Evolutionary conservation across 2,888 invertebrate genomes (phyloP), one percentile per base, ranked within the genome.

Genomic region (Pherbina coryleti): DNA sequence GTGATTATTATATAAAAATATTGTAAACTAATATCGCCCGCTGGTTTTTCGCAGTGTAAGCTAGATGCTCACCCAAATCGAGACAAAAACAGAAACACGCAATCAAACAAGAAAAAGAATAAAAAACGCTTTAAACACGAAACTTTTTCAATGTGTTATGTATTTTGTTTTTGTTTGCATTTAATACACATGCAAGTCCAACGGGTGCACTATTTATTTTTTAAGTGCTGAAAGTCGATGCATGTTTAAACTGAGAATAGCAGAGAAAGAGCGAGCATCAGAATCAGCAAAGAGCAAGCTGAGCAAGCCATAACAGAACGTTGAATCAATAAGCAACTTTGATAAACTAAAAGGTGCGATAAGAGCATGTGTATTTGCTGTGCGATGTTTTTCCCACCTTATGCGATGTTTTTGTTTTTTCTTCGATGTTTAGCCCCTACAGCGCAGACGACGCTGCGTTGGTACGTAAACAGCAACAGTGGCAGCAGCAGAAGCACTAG

Each of bases 361-460:
- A 25, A 4, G 11, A 60, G 60, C 8, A 49, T 67, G 49, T 67
- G n/a, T 70, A 9, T 53, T 14, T 5, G 14, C 51, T 51, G 11
- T 53, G 70, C 49, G 57, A 57, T 55, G 37, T 72, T 72, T 72
- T 72, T 37, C 67, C 49, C 67, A 19, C 28, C 31, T 7, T 44
- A 3, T 44, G 44, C 44, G 44, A 44, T 44, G 44, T 44, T 44
- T 11, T 44, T 44, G 1, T 3, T 14, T 44, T n/a, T n/a, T n/a
- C n/a, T n/a, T n/a, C n/a, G n/a, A n/a, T n/a, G n/a, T n/a, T n/a
- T 44, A 22, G 49, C 67, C 22, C 28, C 70, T 28, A 70, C 53
- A 4, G 14, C 31, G 70, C 28, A 31, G 28, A 5, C 31, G 8
- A n/a, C 51, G 53, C 67, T 69, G 49, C 67, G 67, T 44, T 69